Base-by-base conservation (phyloP, 2,888 invertebrate genomes). In the Agrochola macilenta region DNA sequence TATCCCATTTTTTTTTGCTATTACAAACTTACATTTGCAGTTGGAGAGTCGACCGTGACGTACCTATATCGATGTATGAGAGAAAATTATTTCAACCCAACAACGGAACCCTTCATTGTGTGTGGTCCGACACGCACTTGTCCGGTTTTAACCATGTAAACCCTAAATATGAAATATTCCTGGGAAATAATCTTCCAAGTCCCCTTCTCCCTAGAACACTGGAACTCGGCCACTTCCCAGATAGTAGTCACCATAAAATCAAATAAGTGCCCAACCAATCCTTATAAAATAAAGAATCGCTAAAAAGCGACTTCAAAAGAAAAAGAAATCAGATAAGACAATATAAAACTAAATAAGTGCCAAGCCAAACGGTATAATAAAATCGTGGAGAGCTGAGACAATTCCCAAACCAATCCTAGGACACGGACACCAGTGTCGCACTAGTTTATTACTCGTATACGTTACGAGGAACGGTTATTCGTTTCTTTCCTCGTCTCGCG, bases 381-480 rank as follows among this genome's bases (percentile, higher is more conserved):
- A 90, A 91, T 91, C 88, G 89, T 83, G 87, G 85, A 85, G 86
- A 81, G 82, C 81, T 72, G 39, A 82, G 81, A 82, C 89, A 89
- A 89, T 91, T 87, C 90, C 90, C 87, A 84, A 84, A 88, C 87
- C 88, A 89, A 90, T 90, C 82, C 87, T 78, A 64, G n/a, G 74
- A 75, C 85, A 78, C 80, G 85, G 83, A 87, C 88, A 81, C 86
- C 77, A 85, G 81, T 87, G 89, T 90, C 89, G 83, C 79, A 76
- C 75, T 84, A 85, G 87, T 90, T 91, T 90, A 91, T 90, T 88
- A 88, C 88, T 74, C 77, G 80, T 82, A 90, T 89, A 89, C 77
- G 89, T 88, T 87, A 82, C 83, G 49, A 74, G 78, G 60, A 72
- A 80, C 77, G 80, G 80, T 83, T 80, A 82, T 79, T 72, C 85